These are phyloP conservation scores for Mugil cephalus DNA, from an alignment of 2,113 vertebrate species.

Conservation along the genomic window DNA sequence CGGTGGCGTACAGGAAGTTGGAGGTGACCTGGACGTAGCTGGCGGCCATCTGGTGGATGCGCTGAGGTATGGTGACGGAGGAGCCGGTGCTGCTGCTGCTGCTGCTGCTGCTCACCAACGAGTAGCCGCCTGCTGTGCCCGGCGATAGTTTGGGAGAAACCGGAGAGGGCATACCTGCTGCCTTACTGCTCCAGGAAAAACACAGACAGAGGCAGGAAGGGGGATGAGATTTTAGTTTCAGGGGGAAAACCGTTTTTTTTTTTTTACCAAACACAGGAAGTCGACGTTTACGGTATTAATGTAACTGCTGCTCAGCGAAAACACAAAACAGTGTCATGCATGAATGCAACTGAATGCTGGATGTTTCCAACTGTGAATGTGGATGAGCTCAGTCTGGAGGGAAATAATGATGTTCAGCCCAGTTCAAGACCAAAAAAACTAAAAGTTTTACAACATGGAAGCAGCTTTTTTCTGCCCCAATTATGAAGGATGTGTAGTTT, in stretches of 20 bases:
- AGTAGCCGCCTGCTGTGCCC: conserved; percentile 92
- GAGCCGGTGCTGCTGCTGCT: conserved; percentile 91
- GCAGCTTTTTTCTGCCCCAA: too few species aligned
- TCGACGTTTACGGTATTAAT: not conserved
- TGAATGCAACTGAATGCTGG: too few species aligned
- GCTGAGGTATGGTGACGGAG: conserved; percentile 97
- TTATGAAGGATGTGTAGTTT: too few species aligned
- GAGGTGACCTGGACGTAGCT: conserved; percentile 99
- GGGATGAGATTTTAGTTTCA: too few species aligned
- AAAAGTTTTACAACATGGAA: too few species aligned
- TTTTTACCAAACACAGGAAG: too few species aligned
- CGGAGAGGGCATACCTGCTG: conserved; percentile 95
- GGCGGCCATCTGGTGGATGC: conserved; percentile 99
- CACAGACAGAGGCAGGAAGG: conserved; percentile 7
- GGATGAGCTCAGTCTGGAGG: too few species aligned
- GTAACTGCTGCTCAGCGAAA: not conserved
- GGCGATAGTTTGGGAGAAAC: conserved; percentile 98
- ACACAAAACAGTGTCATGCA: too few species aligned
- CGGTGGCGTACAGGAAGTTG: conserved; percentile 97
- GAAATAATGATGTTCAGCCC: too few species aligned
- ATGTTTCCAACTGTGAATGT: too few species aligned
- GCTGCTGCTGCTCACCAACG: conserved; percentile 89
- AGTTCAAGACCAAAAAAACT: too few species aligned
- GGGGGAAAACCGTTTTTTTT: too few species aligned
- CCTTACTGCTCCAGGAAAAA: conserved; percentile 85